Percentiles rank a stretch among this genome's conserved stretches.
These are phyloP conservation scores for Chelonoidis abingdonii DNA, from an alignment of 2,113 vertebrate species.

Conservation along the genomic window DNA sequence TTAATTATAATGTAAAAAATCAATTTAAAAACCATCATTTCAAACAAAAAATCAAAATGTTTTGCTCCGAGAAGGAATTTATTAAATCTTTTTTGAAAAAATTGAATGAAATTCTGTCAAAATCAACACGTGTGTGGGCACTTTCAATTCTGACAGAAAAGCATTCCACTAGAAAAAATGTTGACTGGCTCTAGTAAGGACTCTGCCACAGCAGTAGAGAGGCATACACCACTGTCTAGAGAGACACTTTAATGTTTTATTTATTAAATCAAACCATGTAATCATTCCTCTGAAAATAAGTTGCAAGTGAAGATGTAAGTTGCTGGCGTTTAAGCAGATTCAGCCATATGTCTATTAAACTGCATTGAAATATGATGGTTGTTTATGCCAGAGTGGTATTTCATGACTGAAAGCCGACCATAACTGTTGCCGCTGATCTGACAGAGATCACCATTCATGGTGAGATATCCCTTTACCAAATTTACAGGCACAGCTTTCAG, in stretches of 20 bases:
- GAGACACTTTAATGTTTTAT: neutral
- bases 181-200: neutral
- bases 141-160: neutral
- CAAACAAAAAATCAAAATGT: neutral
- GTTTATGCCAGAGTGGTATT: neutral
- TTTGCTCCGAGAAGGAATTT: conserved; percentile 18
- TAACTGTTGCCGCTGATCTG: neutral
- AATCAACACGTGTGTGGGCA: neutral
- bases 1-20: neutral
- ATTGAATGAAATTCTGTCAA: neutral
- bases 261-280: neutral
- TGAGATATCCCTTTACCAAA: neutral
- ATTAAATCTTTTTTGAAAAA: conserved; percentile 11
- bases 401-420: neutral
- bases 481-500: neutral
- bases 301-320: neutral
- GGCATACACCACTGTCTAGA: neutral
- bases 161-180: neutral
- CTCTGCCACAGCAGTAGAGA: neutral
- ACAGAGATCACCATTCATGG: neutral
- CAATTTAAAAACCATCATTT: neutral
- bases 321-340: neutral
- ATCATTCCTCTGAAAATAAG: neutral
- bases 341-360: neutral
- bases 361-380: neutral